These are phyloP conservation scores for Lepidonotus clava DNA, from an alignment of 2,888 invertebrate species.

Conservation along the genomic window DNA sequence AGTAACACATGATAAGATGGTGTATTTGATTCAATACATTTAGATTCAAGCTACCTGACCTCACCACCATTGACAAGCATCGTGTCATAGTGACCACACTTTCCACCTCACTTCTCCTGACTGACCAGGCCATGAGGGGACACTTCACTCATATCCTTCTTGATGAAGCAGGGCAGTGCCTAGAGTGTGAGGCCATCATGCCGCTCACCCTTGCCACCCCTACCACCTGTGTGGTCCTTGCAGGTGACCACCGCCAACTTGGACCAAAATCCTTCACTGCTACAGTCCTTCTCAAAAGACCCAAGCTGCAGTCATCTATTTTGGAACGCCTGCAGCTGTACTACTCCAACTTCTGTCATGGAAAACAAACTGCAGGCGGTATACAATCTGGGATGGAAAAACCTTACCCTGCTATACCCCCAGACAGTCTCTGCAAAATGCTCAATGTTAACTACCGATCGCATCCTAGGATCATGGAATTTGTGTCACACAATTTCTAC, in stretches of 20 bases:
- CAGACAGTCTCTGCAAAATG: not conserved
- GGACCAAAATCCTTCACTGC: slow-evolving; percentile 49
- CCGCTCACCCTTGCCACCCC: slow-evolving; percentile 40
- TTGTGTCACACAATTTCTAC: slow-evolving; percentile 55
- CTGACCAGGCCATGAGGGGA: slow-evolving; percentile 9
- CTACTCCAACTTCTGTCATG: not conserved
- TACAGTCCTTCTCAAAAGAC: not conserved
- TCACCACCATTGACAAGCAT: not conserved
- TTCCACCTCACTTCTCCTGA: not conserved
- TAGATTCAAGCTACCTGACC: not conserved
- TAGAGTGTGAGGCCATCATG: slow-evolving; percentile 55
- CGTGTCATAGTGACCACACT: slow-evolving; percentile 35
- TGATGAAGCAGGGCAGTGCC: slow-evolving; percentile 54
- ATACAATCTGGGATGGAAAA: too few relatives aligned
- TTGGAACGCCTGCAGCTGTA: slow-evolving; percentile 19
- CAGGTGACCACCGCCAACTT: slow-evolving; percentile 50
- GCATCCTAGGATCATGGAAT: slow-evolving; percentile 52
- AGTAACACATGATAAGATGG: too few relatives aligned
- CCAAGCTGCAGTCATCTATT: not conserved
- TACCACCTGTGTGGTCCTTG: slow-evolving; percentile 42
- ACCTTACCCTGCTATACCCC: too few relatives aligned
- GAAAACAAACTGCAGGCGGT: not conserved
- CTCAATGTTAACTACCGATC: slow-evolving; percentile 52
- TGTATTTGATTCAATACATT: too few relatives aligned
- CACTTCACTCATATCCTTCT: slow-evolving; percentile 53